Base-by-base conservation (phyloP, 2,113 vertebrate genomes). In the Nanorana parkeri region DNA sequence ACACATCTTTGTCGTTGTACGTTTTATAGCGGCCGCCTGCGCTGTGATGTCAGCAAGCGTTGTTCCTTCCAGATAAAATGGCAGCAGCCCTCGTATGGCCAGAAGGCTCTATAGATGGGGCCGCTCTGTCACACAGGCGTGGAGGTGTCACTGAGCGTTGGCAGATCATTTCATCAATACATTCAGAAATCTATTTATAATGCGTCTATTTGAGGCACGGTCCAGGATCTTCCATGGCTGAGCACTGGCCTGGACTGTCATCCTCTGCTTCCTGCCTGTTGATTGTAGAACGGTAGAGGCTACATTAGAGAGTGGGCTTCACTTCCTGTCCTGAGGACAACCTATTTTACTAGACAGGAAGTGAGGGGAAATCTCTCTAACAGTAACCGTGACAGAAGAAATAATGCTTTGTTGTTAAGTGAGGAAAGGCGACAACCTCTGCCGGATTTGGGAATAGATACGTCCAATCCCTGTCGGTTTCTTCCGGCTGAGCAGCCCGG, bases 111-210 rank as follows among this genome's bases (percentile, higher is more conserved):
- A 17, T 55, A 55, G 16, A 71, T 0, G 17, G 10, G 32, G 32
- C 32, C n/a, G 23, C 29, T 69, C 29, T 5, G 3, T 52, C 47
- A 67, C 76, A 77, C 8, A 69, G 77, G 23, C 28, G 0, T 17
- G 10, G 54, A 74, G 66, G 67, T 80, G 78, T 80, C 66, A 26
- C 55, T 63, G 17, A 69, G 55, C 29, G 67, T 61, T n/a, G 54
- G 67, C 32, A 13, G 47, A 67, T 69, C 51, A 69, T 80, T 60
- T 36, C 69, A 71, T 69, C 66, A 80, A 68, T 55, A 51, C 66
- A 16, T 61, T 11, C 29, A 61, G 16, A 21, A 63, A 71, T 26
- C 78, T 80, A 80, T 79, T 79, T 79, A 79, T 79, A 79, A 79
- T n/a, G 1, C 0, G 11, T 47, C 67, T 80, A 80, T 80, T 80